Conservation (phyloP, 2,888 invertebrate species). For the Macrosiphum euphorbiae region DNA sequence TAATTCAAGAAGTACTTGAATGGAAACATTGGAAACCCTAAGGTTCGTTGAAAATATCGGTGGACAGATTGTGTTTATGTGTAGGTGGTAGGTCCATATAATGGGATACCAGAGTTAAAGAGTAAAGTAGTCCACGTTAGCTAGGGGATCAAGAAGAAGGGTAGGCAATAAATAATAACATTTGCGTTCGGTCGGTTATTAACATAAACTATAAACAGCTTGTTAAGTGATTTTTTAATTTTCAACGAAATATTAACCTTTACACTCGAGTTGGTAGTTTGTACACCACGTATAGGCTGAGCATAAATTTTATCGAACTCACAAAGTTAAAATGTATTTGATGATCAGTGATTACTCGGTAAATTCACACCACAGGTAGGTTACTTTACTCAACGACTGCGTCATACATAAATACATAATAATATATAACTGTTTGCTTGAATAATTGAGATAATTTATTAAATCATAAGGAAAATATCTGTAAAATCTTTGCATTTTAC, state of each 20-base stretch:
- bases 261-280: slow-evolving; percentile 8
- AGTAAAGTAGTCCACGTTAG: slow-evolving; percentile 29
- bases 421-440: not conserved
- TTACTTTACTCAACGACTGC: too few relatives aligned
- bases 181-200: not conserved
- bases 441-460: not conserved
- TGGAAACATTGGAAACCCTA: not conserved
- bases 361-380: too few relatives aligned
- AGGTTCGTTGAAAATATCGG: slow-evolving; percentile 8
- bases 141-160: not conserved
- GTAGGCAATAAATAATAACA: slow-evolving; percentile 28
- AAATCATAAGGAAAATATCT: not conserved
- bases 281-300: not conserved
- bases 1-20: slow-evolving; percentile 33
- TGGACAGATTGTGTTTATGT: not conserved
- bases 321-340: not conserved
- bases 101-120: not conserved
- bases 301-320: not conserved
- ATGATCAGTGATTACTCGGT: not conserved
- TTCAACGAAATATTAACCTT: slow-evolving; percentile 29
- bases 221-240: slow-evolving; percentile 15
- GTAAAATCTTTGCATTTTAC: not conserved
- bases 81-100: not conserved
- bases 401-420: not conserved
- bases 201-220: slow-evolving; percentile 47